Conservation (phyloP, 2,113 vertebrate species). For the Motacilla tschutschensis region DNA sequence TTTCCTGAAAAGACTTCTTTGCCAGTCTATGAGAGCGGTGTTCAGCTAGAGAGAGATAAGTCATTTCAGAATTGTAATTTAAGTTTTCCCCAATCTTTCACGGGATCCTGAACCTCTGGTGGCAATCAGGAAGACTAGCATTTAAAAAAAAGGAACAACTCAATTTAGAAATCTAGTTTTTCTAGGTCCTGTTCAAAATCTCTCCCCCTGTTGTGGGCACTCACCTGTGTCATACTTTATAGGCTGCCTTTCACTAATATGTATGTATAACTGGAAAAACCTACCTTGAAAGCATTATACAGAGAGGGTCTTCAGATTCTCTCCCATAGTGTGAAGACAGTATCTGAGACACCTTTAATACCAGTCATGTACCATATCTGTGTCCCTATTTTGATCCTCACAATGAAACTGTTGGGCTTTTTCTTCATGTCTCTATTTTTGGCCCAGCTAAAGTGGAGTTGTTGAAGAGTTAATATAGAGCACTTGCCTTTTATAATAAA, state of each 20-base stretch:
- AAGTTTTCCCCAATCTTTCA: not conserved
- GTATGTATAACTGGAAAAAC: not conserved
- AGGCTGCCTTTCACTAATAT: not conserved
- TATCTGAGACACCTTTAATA: not conserved
- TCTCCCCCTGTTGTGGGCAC: not conserved
- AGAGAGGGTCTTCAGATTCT: not conserved
- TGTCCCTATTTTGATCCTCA: not conserved
- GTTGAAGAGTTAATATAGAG: not conserved
- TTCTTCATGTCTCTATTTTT: not conserved
- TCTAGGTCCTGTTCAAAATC: constrained; percentile 35
- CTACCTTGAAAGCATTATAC: not conserved
- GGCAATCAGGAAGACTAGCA: not conserved
- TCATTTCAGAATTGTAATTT: not conserved
- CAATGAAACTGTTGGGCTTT: not conserved
- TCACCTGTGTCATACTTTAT: constrained; percentile 9
- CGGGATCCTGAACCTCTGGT: not conserved
- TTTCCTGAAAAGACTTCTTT: not conserved
- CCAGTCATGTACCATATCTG: not conserved
- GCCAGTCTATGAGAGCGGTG: not conserved
- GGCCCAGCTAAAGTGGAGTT: not conserved
- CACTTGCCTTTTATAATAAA: not conserved
- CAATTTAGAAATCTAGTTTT: constrained; percentile 49
- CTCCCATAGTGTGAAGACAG: not conserved
- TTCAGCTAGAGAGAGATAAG: not conserved
- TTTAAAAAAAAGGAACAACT: not conserved